Percentiles rank a stretch among this genome's conserved stretches.
Evolutionary conservation across 2,113 vertebrate species (phyloP).

Genomic region (Nycticorax nycticorax): DNA sequence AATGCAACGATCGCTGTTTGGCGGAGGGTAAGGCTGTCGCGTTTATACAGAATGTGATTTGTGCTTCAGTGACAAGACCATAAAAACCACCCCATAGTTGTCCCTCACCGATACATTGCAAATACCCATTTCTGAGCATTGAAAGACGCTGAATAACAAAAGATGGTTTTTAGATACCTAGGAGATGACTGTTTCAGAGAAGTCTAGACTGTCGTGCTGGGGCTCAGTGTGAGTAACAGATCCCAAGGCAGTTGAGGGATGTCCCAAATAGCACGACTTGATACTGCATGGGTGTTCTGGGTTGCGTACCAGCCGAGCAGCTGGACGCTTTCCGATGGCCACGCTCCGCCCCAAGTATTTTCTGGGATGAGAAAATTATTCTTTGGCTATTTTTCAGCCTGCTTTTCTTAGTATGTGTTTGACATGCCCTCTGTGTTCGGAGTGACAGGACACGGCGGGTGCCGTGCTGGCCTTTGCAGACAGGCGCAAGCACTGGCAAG

Average conservation of each 20-base stretch:
- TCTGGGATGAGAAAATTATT: neutral
- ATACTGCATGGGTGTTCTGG: fast-evolving
- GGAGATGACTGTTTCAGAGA: neutral
- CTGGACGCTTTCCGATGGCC: neutral
- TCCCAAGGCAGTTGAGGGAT: neutral
- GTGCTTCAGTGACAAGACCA: neutral
- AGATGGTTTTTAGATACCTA: neutral
- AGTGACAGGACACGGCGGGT: neutral
- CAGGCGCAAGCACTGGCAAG: neutral
- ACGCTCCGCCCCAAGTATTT: neutral
- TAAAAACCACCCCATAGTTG: neutral
- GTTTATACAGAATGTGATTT: neutral
- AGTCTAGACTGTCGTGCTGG: neutral
- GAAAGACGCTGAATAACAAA: neutral
- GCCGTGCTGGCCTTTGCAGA: neutral
- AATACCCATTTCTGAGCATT: neutral
- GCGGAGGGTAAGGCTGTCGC: neutral
- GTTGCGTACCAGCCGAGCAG: neutral
- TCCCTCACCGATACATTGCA: neutral
- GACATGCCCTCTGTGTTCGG: neutral
- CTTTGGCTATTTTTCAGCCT: neutral
- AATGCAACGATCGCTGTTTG: neutral
- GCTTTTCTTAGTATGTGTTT: neutral
- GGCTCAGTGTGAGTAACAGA: neutral
- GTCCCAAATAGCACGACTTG: neutral